Conservation (phyloP, 2,888 invertebrate genomes). For the Eupithecia exiguata region DNA sequence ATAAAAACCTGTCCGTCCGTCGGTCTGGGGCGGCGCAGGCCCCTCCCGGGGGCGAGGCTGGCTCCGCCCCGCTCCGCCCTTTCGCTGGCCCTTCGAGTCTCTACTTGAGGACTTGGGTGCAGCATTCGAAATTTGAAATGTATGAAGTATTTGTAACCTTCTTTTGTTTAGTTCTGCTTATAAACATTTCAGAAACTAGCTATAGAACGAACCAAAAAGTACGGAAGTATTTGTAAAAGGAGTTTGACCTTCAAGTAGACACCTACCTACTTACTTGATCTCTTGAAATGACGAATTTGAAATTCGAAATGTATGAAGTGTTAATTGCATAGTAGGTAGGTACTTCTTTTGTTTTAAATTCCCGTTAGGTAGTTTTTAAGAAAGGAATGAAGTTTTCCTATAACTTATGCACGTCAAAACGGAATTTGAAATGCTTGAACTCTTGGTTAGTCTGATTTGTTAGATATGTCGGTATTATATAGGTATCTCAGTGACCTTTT, state of each 20-base stretch:
- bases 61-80: slow-evolving; percentile 47
- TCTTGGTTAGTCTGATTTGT: background rate
- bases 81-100: slow-evolving; percentile 49
- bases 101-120: slow-evolving; percentile 12
- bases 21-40: slow-evolving; percentile 53
- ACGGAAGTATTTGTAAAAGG: background rate
- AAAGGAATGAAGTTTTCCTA: background rate
- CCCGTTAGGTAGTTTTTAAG: background rate
- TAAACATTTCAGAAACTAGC: background rate
- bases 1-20: slow-evolving; percentile 34
- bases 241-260: too few species aligned
- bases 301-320: background rate
- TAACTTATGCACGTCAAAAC: background rate
- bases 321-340: too few species aligned
- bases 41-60: slow-evolving; percentile 60
- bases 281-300: background rate
- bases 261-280: too few species aligned
- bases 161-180: background rate
- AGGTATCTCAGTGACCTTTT: background rate
- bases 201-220: too few species aligned
- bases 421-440: background rate
- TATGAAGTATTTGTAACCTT: background rate
- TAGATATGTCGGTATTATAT: too few species aligned
- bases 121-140: background rate
- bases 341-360: background rate